A percentile compares a stretch with the other conserved stretches of the same genome.
phyloP scores from a whole-genome alignment of 2,113 vertebrate genomes.

The Raja brachyura region DNA sequence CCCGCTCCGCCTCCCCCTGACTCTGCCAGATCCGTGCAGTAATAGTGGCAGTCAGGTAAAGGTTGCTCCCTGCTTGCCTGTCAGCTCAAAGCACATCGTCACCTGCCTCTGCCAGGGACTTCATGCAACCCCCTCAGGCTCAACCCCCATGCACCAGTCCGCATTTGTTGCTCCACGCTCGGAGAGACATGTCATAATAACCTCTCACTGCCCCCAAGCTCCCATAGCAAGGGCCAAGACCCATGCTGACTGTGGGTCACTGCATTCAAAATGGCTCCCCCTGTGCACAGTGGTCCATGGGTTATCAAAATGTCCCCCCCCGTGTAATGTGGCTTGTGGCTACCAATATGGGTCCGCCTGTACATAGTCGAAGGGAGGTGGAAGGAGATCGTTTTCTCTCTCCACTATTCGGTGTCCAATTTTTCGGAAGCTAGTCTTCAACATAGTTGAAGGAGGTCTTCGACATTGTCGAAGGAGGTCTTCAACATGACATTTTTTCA shows the following conservation, averaged over 20 bases:
- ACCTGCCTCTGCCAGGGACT: neutral
- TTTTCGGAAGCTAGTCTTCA: no score
- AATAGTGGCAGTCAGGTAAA: constrained; percentile 6
- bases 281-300: no score
- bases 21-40: neutral
- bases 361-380: no score
- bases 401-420: no score
- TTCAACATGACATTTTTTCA: no score
- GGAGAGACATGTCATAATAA: neutral
- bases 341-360: no score
- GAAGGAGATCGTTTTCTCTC: no score
- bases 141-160: neutral
- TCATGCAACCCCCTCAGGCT: neutral
- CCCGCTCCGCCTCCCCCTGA: neutral
- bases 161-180: neutral
- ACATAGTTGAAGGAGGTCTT: no score
- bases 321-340: no score
- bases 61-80: neutral
- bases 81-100: neutral
- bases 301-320: neutral
- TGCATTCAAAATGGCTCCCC: neutral
- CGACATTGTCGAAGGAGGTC: no score
- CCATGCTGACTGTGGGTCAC: neutral
- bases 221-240: neutral
- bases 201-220: neutral